A percentile compares a stretch with the other conserved stretches of the same genome.
Conservation (phyloP, 1,140 invertebrate species). For the Conus ventricosus region DNA sequence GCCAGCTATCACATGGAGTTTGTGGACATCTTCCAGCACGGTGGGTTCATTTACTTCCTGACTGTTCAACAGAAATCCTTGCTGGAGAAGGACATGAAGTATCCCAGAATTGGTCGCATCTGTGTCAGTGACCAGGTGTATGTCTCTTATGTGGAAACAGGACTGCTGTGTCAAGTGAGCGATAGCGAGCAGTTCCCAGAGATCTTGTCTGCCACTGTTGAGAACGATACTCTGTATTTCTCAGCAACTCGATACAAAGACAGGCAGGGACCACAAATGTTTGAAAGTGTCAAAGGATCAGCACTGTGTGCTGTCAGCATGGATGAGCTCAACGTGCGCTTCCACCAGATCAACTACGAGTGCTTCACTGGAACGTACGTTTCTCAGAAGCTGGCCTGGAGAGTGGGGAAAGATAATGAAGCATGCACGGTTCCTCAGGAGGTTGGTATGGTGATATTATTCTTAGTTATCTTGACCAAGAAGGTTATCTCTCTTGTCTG, state of each 20-base stretch:
- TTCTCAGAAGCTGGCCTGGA: not conserved
- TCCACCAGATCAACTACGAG: constrained; percentile 28
- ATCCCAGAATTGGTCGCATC: constrained; percentile 48
- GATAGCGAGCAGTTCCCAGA: constrained; percentile 35
- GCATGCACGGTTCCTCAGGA: not conserved
- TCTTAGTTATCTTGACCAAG: not conserved
- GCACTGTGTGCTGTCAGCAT: constrained; percentile 47
- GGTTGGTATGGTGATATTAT: not conserved
- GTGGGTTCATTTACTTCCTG: constrained; percentile 47
- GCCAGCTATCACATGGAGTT: constrained; percentile 44
- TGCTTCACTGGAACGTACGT: constrained; percentile 25
- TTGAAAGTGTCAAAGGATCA: constrained; percentile 32
- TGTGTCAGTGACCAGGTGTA: constrained; percentile 47
- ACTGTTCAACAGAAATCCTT: constrained; percentile 49
- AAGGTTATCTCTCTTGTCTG: not conserved
- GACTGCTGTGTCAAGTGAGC: constrained; percentile 36
- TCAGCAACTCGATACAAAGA: constrained; percentile 28
- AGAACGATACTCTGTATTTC: constrained; percentile 37
- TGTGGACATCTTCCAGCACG: constrained; percentile 48
- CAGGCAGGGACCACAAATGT: not conserved
- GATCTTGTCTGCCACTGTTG: constrained; percentile 39
- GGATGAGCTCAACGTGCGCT: constrained; percentile 2
- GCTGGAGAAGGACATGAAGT: not conserved
- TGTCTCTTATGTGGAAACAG: constrained; percentile 51
- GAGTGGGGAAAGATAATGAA: constrained; percentile 14